Conservation (phyloP, 2,797 vertebrate genomes). For the Pseudocheirus occidentalis region DNA sequence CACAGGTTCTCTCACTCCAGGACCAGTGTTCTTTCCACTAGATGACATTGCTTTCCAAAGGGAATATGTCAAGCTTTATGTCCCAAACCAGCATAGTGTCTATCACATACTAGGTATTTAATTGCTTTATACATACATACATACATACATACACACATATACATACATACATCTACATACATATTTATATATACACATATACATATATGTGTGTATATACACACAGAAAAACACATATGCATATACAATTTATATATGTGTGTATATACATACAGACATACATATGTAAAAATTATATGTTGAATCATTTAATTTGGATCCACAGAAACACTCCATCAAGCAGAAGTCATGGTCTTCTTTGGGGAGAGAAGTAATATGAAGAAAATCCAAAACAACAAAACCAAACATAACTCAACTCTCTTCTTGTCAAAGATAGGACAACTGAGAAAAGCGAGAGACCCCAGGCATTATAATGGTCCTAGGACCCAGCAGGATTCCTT, state of each 20-base stretch:
- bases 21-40: background rate
- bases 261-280: too few species aligned
- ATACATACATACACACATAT: too few species aligned
- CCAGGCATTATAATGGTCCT: conserved; percentile 59
- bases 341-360: conserved; percentile 19
- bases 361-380: conserved; percentile 27
- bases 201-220: too few species aligned
- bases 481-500: conserved; percentile 62
- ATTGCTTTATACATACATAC: too few species aligned
- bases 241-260: too few species aligned
- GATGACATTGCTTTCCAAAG: background rate
- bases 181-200: too few species aligned
- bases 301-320: background rate
- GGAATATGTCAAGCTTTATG: background rate
- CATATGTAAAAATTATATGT: too few species aligned
- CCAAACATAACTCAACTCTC: conserved; percentile 62
- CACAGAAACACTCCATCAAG: background rate
- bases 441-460: conserved; percentile 69
- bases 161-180: too few species aligned
- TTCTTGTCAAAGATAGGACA: conserved; percentile 67
- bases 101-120: background rate
- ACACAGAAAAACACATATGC: too few species aligned
- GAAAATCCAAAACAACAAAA: background rate
- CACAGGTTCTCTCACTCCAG: background rate
- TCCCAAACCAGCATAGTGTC: background rate